Evolutionary conservation across 2,888 invertebrate species (phyloP).

Genomic region (Zonitis immaculata): DNA sequence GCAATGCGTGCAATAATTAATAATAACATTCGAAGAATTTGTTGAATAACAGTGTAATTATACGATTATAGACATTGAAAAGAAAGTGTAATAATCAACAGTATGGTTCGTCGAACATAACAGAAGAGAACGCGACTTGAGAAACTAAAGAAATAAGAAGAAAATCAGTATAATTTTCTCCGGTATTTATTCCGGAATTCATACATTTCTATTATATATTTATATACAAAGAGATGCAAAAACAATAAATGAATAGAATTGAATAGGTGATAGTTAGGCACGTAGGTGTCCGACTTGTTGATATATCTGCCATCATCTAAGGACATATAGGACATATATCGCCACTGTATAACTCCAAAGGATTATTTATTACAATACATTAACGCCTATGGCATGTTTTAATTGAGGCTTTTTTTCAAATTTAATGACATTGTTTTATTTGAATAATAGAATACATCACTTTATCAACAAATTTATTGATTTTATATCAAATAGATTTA

Average conservation of each 20-base stretch:
- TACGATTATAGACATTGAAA: not conserved
- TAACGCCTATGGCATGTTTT: not conserved
- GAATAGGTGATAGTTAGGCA: not conserved
- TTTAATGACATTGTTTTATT: too few species aligned
- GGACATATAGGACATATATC: not conserved
- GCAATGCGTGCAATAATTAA: slow-evolving; percentile 1
- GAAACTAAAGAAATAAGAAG: too few species aligned
- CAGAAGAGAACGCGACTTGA: not conserved
- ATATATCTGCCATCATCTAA: not conserved
- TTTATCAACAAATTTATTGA: too few species aligned
- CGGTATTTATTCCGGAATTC: not conserved
- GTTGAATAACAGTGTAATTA: not conserved
- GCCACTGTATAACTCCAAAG: not conserved
- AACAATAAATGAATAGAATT: not conserved
- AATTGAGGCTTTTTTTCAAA: not conserved
- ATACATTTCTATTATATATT: not conserved
- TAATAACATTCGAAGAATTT: not conserved
- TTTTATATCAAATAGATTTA: too few species aligned
- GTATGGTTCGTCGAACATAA: not conserved
- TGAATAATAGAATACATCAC: too few species aligned
- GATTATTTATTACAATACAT: not conserved
- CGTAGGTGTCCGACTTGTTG: not conserved
- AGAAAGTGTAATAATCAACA: not conserved
- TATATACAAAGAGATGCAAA: not conserved
- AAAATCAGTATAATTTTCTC: not conserved